phyloP scores from a whole-genome alignment of 2,797 vertebrate species.

The Selene dorsalis region DNA sequence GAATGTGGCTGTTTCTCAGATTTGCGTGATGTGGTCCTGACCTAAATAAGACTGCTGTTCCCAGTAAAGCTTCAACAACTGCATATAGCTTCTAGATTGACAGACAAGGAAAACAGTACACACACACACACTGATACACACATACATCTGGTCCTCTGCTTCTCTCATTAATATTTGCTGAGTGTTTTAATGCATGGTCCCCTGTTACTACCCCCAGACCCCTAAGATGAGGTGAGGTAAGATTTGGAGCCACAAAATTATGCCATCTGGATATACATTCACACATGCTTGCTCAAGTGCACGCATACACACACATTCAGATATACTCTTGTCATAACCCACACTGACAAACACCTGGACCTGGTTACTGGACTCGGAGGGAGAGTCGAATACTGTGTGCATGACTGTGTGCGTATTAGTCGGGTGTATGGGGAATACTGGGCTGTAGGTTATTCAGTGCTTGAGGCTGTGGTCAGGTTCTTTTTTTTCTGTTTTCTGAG shows the following conservation, averaged over 20 bases:
- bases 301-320: constrained; percentile 58
- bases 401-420: constrained; percentile 56
- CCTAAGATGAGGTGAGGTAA: constrained; percentile 77
- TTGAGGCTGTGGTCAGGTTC: constrained; percentile 66
- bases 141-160: constrained; percentile 67
- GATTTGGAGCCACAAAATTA: constrained; percentile 68
- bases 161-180: constrained; percentile 64
- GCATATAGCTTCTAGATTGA: constrained; percentile 49
- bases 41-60: constrained; percentile 57
- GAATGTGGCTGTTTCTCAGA: constrained; percentile 62
- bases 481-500: constrained; percentile 24
- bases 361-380: constrained; percentile 75
- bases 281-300: constrained; percentile 52
- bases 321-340: constrained; percentile 79
- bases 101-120: constrained; percentile 46
- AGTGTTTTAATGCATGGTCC: constrained; percentile 69
- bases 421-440: constrained; percentile 65
- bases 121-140: constrained; percentile 30
- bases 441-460: constrained; percentile 66
- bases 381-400: constrained; percentile 58
- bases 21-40: constrained; percentile 64
- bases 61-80: constrained; percentile 55
- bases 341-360: constrained; percentile 82
- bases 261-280: constrained; percentile 77
- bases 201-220: constrained; percentile 60